Conservation (phyloP, 2,113 vertebrate species). For the Bos taurus region DNA sequence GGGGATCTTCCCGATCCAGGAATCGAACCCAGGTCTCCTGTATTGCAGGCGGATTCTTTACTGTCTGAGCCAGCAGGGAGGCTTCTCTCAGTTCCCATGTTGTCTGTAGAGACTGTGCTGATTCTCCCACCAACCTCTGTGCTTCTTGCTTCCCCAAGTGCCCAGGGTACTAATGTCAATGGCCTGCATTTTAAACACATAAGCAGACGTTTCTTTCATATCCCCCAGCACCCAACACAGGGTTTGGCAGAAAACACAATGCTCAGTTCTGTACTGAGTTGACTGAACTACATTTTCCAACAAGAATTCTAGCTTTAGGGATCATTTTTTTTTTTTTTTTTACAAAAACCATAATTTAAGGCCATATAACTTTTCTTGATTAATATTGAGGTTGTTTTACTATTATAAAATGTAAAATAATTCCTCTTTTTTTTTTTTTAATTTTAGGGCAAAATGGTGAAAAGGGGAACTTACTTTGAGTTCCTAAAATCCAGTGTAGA, state of each 20-base stretch:
- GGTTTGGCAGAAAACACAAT: background rate
- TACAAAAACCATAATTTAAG: background rate
- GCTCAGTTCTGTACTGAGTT: background rate
- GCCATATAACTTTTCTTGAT: background rate
- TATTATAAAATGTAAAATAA: background rate
- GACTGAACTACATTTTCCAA: background rate
- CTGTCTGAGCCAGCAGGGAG: background rate
- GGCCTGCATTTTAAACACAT: rapidly evolving
- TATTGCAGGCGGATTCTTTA: too few relatives aligned
- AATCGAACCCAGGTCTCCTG: too few relatives aligned
- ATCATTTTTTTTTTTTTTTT: background rate
- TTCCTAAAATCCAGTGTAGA: too few relatives aligned
- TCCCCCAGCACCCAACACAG: background rate
- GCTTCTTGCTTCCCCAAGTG: too few relatives aligned
- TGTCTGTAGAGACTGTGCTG: background rate
- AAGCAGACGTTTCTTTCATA: background rate
- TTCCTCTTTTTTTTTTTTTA: background rate
- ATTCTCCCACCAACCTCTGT: too few relatives aligned
- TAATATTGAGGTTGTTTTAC: background rate
- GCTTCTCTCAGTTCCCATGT: background rate
- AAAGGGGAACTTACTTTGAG: background rate
- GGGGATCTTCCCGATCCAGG: too few relatives aligned
- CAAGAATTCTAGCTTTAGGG: background rate
- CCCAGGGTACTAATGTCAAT: background rate
- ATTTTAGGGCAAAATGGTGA: slow-evolving; percentile 90